These are phyloP conservation scores for Aspidoscelis tigris DNA, from an alignment of 2,113 vertebrate genomes.

Conservation along the genomic window DNA sequence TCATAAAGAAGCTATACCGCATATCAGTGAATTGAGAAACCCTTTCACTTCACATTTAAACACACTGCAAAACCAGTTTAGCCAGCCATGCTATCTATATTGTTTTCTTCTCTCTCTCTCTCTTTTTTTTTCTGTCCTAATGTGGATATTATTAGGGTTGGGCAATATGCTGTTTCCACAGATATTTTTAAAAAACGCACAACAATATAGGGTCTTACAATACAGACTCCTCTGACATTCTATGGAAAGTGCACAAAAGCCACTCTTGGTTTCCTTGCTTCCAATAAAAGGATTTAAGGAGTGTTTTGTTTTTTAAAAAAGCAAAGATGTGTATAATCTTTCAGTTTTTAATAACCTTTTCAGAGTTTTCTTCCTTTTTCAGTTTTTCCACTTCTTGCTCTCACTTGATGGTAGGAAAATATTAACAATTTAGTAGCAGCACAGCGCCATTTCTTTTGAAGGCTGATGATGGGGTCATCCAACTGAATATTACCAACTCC, in stretches of 20 bases:
- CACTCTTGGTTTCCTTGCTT: not conserved
- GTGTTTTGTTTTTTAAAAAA: not conserved
- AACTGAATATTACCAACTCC: no score
- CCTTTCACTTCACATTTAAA: not conserved
- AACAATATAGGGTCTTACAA: not conserved
- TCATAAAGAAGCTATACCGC: constrained; percentile 1
- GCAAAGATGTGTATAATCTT: not conserved
- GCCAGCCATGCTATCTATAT: not conserved
- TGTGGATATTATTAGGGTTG: not conserved
- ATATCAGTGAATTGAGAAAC: not conserved
- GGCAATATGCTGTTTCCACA: constrained; percentile 8
- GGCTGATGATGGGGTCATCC: no score
- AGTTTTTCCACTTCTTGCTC: not conserved
- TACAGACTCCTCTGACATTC: not conserved
- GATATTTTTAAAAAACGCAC: not conserved
- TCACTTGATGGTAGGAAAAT: no score
- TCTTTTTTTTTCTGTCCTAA: not conserved
- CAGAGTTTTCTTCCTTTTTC: not conserved
- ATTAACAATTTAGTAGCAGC: no score
- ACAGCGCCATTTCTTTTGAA: no score
- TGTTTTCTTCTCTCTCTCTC: not conserved
- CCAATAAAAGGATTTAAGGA: not conserved
- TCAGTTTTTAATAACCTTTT: not conserved
- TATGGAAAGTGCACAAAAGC: not conserved
- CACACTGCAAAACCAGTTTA: constrained; percentile 15